A percentile compares a stretch with the other conserved stretches of the same genome.
These are phyloP conservation scores for Ommatoiulus sabulosus DNA, from an alignment of 2,888 invertebrate genomes.

Conservation along the genomic window DNA sequence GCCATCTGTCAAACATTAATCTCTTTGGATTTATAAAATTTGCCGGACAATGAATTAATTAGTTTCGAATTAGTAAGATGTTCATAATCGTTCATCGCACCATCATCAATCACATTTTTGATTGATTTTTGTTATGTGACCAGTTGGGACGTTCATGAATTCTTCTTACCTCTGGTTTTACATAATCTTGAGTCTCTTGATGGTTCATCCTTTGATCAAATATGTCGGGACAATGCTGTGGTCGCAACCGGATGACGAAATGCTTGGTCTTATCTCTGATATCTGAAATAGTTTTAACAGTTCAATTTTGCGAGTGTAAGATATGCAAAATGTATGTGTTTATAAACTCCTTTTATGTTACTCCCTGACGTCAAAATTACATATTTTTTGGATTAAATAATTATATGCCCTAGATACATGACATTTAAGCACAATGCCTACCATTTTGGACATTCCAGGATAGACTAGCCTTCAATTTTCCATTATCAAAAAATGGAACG, in stretches of 20 bases:
- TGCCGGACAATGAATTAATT: too few species aligned
- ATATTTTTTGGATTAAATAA: neutral
- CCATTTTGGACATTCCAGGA: slow-evolving; percentile 22
- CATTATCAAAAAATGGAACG: slow-evolving; percentile 42
- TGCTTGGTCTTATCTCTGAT: slow-evolving; percentile 48
- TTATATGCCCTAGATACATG: neutral
- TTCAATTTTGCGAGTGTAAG: neutral
- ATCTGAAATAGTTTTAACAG: neutral
- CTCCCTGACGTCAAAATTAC: neutral
- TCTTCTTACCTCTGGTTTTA: slow-evolving; percentile 27
- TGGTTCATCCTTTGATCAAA: slow-evolving; percentile 51
- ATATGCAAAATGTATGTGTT: neutral
- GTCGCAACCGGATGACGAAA: slow-evolving; percentile 20
- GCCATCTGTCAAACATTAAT: too few species aligned
- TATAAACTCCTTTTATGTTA: neutral
- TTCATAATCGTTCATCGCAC: too few species aligned
- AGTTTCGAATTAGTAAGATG: too few species aligned
- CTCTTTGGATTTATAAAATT: too few species aligned
- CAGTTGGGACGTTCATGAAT: too few species aligned
- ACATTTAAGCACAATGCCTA: neutral
- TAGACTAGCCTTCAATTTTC: neutral
- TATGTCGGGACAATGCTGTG: slow-evolving; percentile 42
- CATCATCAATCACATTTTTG: too few species aligned
- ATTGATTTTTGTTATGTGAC: too few species aligned
- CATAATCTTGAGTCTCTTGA: slow-evolving; percentile 42